A percentile compares a stretch with the other conserved stretches of the same genome.
Conservation (phyloP, 2,888 invertebrate genomes). For the Leptopilina myrica region DNA sequence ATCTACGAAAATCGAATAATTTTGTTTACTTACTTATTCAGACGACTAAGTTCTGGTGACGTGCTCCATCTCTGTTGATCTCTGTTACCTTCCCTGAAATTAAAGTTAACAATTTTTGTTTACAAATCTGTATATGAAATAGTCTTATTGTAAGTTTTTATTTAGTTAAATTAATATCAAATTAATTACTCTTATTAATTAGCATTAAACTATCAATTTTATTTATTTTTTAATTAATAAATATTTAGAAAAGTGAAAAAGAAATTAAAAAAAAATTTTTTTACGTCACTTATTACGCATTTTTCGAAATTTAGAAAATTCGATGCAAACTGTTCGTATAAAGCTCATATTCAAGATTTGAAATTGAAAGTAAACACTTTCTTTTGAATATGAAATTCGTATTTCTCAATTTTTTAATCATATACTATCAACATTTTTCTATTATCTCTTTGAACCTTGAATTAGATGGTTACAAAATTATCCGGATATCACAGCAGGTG, state of each 20-base stretch:
- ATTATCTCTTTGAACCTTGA: conserved; percentile 17
- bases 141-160: not conserved
- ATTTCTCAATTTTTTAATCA: conserved; percentile 7
- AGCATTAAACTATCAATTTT: no score
- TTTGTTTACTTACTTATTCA: conserved; percentile 60
- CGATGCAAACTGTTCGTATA: not conserved
- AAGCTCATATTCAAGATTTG: not conserved
- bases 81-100: conserved; percentile 43
- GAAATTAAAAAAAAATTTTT: not conserved
- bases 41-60: conserved; percentile 57
- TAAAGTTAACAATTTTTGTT: not conserved
- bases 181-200: no score
- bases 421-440: not conserved
- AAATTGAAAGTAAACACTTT: conserved; percentile 12
- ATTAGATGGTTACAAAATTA: conserved; percentile 14
- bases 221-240: no score
- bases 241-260: no score
- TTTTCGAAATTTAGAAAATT: not conserved
- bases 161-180: no score
- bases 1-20: not conserved
- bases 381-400: not conserved
- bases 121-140: not conserved
- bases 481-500: conserved; percentile 33
- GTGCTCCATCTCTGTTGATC: conserved; percentile 57
- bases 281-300: no score